Evolutionary conservation across 2,113 vertebrate species (phyloP), one percentile per base, ranked within the genome.

Genomic region (Prunella fulvescens): DNA sequence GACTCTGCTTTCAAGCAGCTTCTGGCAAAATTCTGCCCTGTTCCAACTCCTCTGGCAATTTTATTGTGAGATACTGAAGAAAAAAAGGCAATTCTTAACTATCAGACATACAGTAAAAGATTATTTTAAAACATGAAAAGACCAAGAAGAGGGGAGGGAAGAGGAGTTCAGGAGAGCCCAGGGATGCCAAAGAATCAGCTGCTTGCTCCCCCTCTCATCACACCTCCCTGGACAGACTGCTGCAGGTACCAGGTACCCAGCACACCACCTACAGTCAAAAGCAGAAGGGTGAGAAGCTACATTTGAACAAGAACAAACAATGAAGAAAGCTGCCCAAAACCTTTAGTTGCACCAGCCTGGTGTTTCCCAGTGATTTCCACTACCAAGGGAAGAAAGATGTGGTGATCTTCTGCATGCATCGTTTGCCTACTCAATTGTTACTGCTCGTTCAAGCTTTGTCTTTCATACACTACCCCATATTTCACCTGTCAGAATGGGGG

Each of bases 201-300:
- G 39, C 51, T 69, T 76, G 57, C 25, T 79, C 40, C 28, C 16
- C 10, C 33, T 58, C 65, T 66, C 29, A 44, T 54, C 58, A 40
- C 24, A 3, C n/a, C 7, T 57, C 45, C 39, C 39, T 0, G 0
- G 40, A 66, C 1, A 60, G 39, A 47, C 9, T 2, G 76, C 50
- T 40, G 11, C 56, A 69, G 74, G 58, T 57, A 62, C 47, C 73
- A 25, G 42, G 33, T 45, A 56, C 31, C 20, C 25, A 88, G 64
- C n/a, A 64, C 15, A 70, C 11, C 40, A 66, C 12, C 53, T 33
- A 39, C 67, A 91, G 48, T 56, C 39, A 64, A 65, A 64, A 74
- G 40, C 56, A 67, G 13, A 57, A 76, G 19, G 22, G 22, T 45
- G n/a, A 88, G 37, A 26, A 91, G 42, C 61, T 65, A 23, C 29